Evolutionary conservation across 2,888 invertebrate species (phyloP).

Genomic region (Ethmia dodecea): DNA sequence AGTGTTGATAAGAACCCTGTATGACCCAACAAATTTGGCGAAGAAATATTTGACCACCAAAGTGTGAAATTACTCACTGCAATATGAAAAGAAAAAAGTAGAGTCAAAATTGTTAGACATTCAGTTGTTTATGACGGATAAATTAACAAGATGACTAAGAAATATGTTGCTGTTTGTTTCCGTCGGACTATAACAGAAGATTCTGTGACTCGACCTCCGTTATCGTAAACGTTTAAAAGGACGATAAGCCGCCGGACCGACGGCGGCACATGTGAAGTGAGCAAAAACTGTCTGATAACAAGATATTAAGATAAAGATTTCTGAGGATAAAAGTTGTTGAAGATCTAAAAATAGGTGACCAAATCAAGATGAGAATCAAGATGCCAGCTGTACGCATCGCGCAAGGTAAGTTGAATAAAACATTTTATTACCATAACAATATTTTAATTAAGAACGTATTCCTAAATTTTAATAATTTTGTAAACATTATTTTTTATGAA

Average conservation of each 20-base stretch:
- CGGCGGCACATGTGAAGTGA: conserved; percentile 73
- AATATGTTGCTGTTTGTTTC: conserved; percentile 36
- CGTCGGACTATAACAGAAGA: conserved; percentile 59
- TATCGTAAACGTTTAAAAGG: conserved; percentile 58
- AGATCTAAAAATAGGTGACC: conserved; percentile 76
- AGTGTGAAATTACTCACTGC: conserved; percentile 41
- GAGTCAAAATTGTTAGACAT: conserved; percentile 21
- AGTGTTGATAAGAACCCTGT: conserved; percentile 66
- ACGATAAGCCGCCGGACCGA: conserved; percentile 68
- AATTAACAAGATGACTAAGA: conserved; percentile 56
- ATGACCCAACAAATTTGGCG: conserved; percentile 59
- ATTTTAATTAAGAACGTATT: neutral
- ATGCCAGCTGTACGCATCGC: conserved; percentile 98
- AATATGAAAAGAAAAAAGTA: conserved; percentile 75
- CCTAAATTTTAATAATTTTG: neutral
- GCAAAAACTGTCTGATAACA: conserved; percentile 54
- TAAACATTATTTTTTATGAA: neutral
- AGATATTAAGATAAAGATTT: conserved; percentile 62
- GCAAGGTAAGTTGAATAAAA: conserved; percentile 85
- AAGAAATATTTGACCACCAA: conserved; percentile 40
- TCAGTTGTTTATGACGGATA: conserved; percentile 39
- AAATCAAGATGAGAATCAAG: conserved; percentile 96
- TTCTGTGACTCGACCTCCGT: conserved; percentile 51
- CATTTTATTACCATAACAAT: neutral
- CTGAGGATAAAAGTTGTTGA: conserved; percentile 57